phyloP scores from a whole-genome alignment of 2,888 invertebrate species.

The Erebia palarica region DNA sequence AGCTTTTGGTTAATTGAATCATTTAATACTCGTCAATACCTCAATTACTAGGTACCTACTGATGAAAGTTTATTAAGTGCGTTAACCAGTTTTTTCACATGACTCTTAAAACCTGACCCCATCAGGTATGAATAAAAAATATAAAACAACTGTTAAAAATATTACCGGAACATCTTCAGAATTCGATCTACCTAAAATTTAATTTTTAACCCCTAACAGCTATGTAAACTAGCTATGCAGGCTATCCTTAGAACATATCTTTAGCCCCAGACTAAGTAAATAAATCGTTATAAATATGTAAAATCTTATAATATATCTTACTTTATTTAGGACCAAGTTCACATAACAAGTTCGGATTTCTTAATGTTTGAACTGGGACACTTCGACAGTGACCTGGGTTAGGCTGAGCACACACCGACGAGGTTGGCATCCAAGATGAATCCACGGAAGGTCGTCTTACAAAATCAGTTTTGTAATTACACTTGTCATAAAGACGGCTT shows the following conservation, averaged over 20 bases:
- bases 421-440: constrained; percentile 34
- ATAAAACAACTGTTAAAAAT: too few relatives aligned
- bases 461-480: constrained; percentile 36
- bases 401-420: constrained; percentile 26
- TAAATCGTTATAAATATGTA: not conserved
- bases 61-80: too few relatives aligned
- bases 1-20: too few relatives aligned
- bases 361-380: constrained; percentile 23
- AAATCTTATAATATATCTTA: constrained; percentile 9
- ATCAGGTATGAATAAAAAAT: too few relatives aligned
- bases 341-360: constrained; percentile 29
- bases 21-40: too few relatives aligned
- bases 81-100: too few relatives aligned
- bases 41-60: too few relatives aligned
- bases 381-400: constrained; percentile 31
- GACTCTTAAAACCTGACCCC: too few relatives aligned
- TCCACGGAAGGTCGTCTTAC: constrained; percentile 37
- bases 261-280: not conserved
- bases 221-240: too few relatives aligned
- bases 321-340: constrained; percentile 26
- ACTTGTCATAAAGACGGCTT: constrained; percentile 23
- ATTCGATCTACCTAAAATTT: too few relatives aligned
- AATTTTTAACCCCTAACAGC: too few relatives aligned
- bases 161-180: too few relatives aligned
- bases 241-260: not conserved